Percentiles rank a stretch among this genome's conserved stretches.
Evolutionary conservation across 2,113 vertebrate genomes (phyloP).

Genomic region (Hydrolagus affinis): DNA sequence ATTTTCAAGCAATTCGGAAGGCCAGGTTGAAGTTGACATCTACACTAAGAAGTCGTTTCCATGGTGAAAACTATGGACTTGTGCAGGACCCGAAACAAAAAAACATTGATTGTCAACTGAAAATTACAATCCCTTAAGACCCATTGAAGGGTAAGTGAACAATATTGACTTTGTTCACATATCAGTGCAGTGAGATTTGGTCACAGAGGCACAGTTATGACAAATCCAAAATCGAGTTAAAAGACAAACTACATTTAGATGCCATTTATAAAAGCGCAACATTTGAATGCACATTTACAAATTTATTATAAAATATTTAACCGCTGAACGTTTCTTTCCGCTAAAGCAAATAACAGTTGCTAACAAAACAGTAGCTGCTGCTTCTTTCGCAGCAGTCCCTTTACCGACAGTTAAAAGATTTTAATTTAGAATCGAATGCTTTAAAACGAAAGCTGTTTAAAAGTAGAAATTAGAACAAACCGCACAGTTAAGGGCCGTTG

Average conservation of each 20-base stretch:
- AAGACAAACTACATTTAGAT: slow-evolving; percentile 24
- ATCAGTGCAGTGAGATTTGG: slow-evolving; percentile 31
- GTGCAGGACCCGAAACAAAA: not conserved
- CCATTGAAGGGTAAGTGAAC: slow-evolving; percentile 18
- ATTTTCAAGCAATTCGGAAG: not conserved
- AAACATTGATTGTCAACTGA: not conserved
- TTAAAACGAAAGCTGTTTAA: not conserved
- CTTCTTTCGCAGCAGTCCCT: not conserved
- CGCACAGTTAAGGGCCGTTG: not conserved
- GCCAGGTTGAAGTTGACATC: not conserved
- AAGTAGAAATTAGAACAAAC: slow-evolving; percentile 5
- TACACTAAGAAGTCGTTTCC: not conserved
- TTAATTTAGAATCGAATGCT: not conserved
- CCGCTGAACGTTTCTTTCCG: not conserved
- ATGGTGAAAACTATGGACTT: not conserved
- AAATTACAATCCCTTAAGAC: slow-evolving; percentile 18
- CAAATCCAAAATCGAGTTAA: not conserved
- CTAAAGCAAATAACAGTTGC: not conserved
- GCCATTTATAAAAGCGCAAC: not conserved
- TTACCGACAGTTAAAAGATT: slow-evolving; percentile 22
- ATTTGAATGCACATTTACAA: slow-evolving; percentile 28
- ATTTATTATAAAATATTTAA: slow-evolving; percentile 7
- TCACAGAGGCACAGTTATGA: slow-evolving; percentile 31
- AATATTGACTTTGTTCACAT: slow-evolving; percentile 26
- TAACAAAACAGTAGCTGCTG: slow-evolving; percentile 9